These are phyloP conservation scores for Drosophila diplacantha DNA, from an alignment of 2,888 invertebrate genomes.

Conservation along the genomic window DNA sequence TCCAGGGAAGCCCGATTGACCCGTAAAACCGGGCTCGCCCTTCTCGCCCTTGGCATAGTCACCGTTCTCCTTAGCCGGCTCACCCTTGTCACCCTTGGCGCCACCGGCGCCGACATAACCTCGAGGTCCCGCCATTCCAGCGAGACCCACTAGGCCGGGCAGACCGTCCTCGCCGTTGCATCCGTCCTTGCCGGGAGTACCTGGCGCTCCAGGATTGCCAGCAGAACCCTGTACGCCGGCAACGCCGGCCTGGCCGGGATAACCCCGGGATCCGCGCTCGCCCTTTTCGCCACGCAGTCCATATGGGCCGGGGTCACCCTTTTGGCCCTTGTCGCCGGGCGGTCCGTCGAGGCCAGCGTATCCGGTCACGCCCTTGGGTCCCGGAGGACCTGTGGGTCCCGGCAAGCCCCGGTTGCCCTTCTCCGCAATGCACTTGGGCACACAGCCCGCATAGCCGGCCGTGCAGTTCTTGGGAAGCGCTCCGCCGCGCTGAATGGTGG, in stretches of 20 bases:
- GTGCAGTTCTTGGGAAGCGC: constrained; percentile 82
- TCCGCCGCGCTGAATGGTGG: constrained; percentile 68
- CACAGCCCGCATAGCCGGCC: constrained; percentile 83
- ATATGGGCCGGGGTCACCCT: constrained; percentile 90
- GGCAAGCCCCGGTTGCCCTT: constrained; percentile 89
- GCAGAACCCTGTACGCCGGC: constrained; percentile 77
- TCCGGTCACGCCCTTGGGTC: constrained; percentile 87
- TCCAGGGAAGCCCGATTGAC: constrained; percentile 74
- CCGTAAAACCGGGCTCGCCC: constrained; percentile 83
- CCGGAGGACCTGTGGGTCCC: constrained; percentile 84
- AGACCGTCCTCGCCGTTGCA: constrained; percentile 96
- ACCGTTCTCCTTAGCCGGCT: constrained; percentile 81
- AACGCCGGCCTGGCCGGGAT: constrained; percentile 90
- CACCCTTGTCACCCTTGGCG: constrained; percentile 86
- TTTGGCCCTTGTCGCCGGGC: constrained; percentile 92
- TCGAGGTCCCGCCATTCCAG: constrained; percentile 86
- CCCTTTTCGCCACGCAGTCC: constrained; percentile 91
- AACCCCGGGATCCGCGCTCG: constrained; percentile 90
- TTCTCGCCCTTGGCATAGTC: constrained; percentile 88
- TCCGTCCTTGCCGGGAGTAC: constrained; percentile 92
- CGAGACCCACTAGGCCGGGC: constrained; percentile 84
- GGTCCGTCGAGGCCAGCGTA: constrained; percentile 91
- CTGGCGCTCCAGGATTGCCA: constrained; percentile 82
- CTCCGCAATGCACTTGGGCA: constrained; percentile 92
- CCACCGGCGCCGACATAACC: constrained; percentile 81